Base-by-base conservation (phyloP, 1,140 invertebrate species). In the Drosophila dunni region DNA sequence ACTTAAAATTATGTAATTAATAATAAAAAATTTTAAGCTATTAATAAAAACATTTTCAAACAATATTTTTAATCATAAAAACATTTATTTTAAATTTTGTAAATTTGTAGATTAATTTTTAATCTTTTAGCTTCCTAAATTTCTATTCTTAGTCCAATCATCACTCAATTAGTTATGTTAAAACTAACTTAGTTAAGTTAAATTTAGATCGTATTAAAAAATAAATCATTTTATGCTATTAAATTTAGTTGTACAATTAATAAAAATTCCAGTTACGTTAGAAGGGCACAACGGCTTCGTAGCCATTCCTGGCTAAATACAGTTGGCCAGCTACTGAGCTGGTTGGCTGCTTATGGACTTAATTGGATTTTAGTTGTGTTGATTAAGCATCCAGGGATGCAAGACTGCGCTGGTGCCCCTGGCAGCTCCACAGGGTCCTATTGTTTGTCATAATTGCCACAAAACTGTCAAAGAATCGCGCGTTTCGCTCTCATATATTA, bases 371-470 rank as follows among this genome's bases (percentile, higher is more conserved):
- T 79, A 77, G 74, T 60, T 76, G 73, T 72, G 64, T 79, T 77
- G 74, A 79, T 79, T 77, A 76, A 46, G 57, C 54, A 62, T 38
- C 57, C 54, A 13, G 9, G 17, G 58, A 69, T 64, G 79, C 64
- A 45, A 67, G 17, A 20, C 17, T 20, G 17, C 17, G 2, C n/a
- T n/a, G 2, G 62, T 64, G 46, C 33, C 33, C 33, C n/a, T 45
- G 13, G 15, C 6, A 29, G 53, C 63, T 71, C 38, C 53, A 42
- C 54, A 42, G 75, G 54, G 69, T 46, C 67, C 45, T 66, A 70
- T 79, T 77, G 70, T 70, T 89, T 88, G 84, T 89, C 84, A 88
- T 88, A 88, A 88, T 89, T 84, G 84, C 58, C 69, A 53, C 46
- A 64, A 66, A 82, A 64, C 51, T 71, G 78, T 71, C 67, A 63